phyloP scores from a whole-genome alignment of 1,140 invertebrate genomes.

The Nebria ingens region DNA sequence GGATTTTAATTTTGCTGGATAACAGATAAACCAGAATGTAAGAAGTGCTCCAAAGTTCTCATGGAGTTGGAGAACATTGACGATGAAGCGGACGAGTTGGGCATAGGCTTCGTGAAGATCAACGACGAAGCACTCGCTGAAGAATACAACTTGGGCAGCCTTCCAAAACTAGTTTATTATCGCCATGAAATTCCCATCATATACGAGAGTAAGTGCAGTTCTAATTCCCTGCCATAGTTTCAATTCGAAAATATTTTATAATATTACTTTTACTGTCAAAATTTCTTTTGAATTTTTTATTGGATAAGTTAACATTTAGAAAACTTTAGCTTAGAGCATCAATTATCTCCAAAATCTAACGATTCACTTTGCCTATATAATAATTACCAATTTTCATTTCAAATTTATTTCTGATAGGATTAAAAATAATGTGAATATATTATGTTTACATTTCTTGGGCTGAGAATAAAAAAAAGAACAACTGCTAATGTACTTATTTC shows the following conservation, averaged over 20 bases:
- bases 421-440: too few species aligned
- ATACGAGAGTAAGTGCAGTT: constrained; percentile 68
- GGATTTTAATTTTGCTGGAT: constrained; percentile 6
- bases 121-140: constrained; percentile 83
- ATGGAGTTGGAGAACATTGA: constrained; percentile 90
- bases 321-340: too few species aligned
- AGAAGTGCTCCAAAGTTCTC: constrained; percentile 80
- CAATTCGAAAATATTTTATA: constrained; percentile 1
- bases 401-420: too few species aligned
- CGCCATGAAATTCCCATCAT: constrained; percentile 89
- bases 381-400: too few species aligned
- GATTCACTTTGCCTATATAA: too few species aligned
- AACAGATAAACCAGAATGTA: constrained; percentile 84
- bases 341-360: too few species aligned
- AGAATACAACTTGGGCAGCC: constrained; percentile 80
- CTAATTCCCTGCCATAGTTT: too few species aligned
- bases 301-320: too few species aligned
- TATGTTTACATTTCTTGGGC: too few species aligned
- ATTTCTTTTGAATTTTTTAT: not conserved
- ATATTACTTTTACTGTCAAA: not conserved
- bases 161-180: constrained; percentile 88
- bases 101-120: constrained; percentile 91
- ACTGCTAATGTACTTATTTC: too few species aligned
- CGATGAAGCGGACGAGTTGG: constrained; percentile 89
- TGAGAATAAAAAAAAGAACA: too few species aligned